These are phyloP conservation scores for Cotesia typhae DNA, from an alignment of 1,140 invertebrate genomes.

Conservation along the genomic window DNA sequence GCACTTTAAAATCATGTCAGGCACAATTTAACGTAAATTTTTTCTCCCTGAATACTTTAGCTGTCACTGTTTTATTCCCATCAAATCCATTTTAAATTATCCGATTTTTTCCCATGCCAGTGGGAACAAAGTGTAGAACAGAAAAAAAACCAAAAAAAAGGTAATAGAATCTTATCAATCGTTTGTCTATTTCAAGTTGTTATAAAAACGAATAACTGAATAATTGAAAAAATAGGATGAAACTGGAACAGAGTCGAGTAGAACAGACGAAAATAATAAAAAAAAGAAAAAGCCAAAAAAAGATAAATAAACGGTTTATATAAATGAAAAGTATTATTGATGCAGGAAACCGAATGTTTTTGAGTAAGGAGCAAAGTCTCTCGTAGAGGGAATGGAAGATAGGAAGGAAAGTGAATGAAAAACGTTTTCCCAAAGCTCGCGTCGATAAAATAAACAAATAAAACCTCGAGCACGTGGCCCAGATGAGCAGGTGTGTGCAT, in stretches of 20 bases:
- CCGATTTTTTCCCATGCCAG: no score
- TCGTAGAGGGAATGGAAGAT: not conserved
- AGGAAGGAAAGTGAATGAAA: slow-evolving; percentile 22
- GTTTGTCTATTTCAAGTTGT: no score
- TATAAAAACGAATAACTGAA: no score
- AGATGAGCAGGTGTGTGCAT: slow-evolving; percentile 19
- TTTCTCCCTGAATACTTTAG: slow-evolving; percentile 3
- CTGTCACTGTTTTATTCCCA: not conserved
- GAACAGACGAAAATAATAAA: no score
- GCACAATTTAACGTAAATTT: not conserved
- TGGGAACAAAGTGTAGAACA: no score
- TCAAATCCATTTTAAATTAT: no score
- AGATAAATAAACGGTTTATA: not conserved
- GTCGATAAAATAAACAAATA: slow-evolving; percentile 25
- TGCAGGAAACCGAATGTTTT: not conserved
- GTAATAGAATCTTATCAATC: no score
- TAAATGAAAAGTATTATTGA: slow-evolving; percentile 24
- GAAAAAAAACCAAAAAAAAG: no score
- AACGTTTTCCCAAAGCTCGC: slow-evolving; percentile 8
- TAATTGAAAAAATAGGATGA: no score
- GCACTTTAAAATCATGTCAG: slow-evolving; percentile 1
- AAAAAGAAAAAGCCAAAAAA: not conserved
- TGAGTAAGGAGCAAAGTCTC: not conserved
- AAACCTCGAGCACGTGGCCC: slow-evolving; percentile 22
- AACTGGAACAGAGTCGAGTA: no score